Evolutionary conservation across 64 coral and sea anemone genomes (phyloP).

Genomic region (Dendrophyllia cribrosa): DNA sequence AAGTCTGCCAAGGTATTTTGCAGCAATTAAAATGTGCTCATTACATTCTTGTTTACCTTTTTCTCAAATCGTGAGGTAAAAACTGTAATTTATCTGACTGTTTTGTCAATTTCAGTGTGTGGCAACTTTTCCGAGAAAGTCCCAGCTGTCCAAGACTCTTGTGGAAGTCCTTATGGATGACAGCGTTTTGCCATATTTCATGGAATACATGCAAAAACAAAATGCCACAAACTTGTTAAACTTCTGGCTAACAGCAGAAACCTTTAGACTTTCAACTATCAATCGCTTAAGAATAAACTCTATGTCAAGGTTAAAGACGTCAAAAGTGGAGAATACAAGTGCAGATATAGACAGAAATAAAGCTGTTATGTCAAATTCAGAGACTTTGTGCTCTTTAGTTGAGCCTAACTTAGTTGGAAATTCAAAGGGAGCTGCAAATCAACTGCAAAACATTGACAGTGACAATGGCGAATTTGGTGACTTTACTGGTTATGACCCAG

Average conservation of each 20-base stretch:
- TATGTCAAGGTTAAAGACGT: slow-evolving; percentile 77
- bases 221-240: slow-evolving; percentile 97
- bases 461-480: slow-evolving; percentile 78
- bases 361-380: neutral
- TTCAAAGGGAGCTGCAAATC: slow-evolving; percentile 32
- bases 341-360: neutral
- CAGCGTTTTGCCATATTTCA: slow-evolving; percentile 89
- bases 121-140: slow-evolving; percentile 90
- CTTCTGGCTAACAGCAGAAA: slow-evolving; percentile 98
- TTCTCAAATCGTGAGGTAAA: neutral
- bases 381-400: neutral
- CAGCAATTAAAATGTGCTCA: neutral
- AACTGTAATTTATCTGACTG: neutral
- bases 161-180: slow-evolving; percentile 89
- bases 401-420: neutral
- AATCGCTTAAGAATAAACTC: slow-evolving; percentile 88
- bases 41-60: neutral
- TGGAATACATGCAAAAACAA: slow-evolving; percentile 97
- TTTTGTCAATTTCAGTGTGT: slow-evolving; percentile 80
- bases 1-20: slow-evolving; percentile 43
- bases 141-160: slow-evolving; percentile 86
- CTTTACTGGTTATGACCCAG: slow-evolving; percentile 64
- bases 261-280: slow-evolving; percentile 89
- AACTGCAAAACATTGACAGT: neutral
- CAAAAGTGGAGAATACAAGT: slow-evolving; percentile 6